Evolutionary conservation across 2,113 vertebrate genomes (phyloP), one percentile per base, ranked within the genome.

Genomic region (Alectura lathami): DNA sequence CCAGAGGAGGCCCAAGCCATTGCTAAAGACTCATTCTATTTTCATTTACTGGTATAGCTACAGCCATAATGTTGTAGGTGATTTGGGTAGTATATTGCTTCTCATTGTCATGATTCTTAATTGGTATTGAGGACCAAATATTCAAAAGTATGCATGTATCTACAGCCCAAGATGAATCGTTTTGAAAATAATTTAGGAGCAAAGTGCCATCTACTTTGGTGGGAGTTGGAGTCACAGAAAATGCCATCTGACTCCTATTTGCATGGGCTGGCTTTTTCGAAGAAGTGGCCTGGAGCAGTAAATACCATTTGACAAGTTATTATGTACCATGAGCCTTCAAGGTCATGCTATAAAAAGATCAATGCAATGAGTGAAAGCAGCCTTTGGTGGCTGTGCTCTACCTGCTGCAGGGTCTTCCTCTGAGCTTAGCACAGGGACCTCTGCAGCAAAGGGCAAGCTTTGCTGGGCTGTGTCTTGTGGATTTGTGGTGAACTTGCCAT

Each of bases 401-500:
- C 22, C 2, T 76, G 40, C 48, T 50, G 8, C 34, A 47, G 11
- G 5, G 24, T 57, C 50, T 26, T 60, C 8, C 36, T 69, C 81
- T 8, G 74, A 40, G 45, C 50, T 59, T 53, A 66, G 53, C 50
- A 14, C 3, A 11, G 57, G 40, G 10, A 64, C 23, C 43, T 79
- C 77, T 72, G 76, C 64, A 48, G 43, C 24, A 27, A 60, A 51
- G 40, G 18, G 17, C 15, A 68, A 80, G 27, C 4, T 83, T 69
- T 74, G 20, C 60, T 67, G 67, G 43, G 45, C 9, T 86, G 7
- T 45, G 50, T 63, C 32, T 6, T 2, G 2, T 50, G 29, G 47
- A 16, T 69, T 43, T 69, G 60, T 73, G 23, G 40, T 17, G 82
- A 83, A 87, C 4, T 5, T 0, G 0, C 18, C 9, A 14, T 4